phyloP scores from a whole-genome alignment of 2,113 vertebrate genomes.

The Azemiops feae region DNA sequence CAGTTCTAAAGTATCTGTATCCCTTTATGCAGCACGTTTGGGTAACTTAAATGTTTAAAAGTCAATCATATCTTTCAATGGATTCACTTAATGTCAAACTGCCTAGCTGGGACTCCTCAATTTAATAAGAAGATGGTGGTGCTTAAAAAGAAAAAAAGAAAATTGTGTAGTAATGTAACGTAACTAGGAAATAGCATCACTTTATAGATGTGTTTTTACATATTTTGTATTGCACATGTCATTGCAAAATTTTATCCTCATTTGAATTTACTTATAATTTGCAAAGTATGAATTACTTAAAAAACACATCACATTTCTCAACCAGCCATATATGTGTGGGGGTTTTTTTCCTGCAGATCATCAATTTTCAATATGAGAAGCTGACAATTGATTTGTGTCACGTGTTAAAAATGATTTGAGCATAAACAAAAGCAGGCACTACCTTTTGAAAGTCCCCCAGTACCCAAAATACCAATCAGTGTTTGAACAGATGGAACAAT shows the following conservation, averaged over 20 bases:
- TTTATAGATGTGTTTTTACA: background rate
- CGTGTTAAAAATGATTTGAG: background rate
- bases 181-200: background rate
- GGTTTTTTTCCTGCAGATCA: background rate
- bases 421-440: background rate
- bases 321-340: background rate
- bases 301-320: background rate
- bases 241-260: background rate
- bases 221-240: background rate
- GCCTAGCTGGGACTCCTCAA: background rate
- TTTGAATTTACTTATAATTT: background rate
- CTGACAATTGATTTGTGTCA: background rate
- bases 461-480: background rate
- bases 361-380: background rate
- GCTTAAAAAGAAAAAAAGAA: background rate
- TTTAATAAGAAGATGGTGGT: background rate
- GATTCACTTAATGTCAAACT: background rate
- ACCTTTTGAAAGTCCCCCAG: background rate
- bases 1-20: background rate
- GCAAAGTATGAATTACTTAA: background rate
- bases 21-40: background rate
- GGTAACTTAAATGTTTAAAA: background rate
- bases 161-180: background rate
- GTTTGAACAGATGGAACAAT: background rate
- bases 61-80: background rate